These are phyloP conservation scores for Ciconia stormi DNA, from an alignment of 2,113 vertebrate genomes.

Conservation along the genomic window DNA sequence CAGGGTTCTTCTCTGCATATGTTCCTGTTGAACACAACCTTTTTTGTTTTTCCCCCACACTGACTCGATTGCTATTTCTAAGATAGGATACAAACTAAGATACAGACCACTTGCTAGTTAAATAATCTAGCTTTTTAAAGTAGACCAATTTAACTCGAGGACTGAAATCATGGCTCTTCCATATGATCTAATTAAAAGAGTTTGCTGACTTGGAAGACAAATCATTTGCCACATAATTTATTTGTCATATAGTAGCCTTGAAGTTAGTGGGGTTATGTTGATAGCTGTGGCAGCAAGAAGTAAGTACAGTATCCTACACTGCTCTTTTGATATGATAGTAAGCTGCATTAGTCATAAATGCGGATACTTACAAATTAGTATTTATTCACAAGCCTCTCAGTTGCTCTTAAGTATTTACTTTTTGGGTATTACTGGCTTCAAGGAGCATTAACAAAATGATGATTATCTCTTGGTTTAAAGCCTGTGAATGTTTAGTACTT, in stretches of 20 bases:
- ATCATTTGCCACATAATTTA: not conserved
- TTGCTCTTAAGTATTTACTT: constrained; percentile 23
- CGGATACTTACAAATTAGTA: not conserved
- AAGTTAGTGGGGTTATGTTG: not conserved
- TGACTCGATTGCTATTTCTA: not conserved
- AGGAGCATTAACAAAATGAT: not conserved
- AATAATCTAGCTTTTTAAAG: not conserved
- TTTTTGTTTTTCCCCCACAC: not conserved
- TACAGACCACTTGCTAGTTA: not conserved
- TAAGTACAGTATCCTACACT: not conserved
- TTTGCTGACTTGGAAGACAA: not conserved
- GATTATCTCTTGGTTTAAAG: constrained; percentile 11
- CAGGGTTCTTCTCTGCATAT: not conserved
- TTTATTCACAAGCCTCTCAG: constrained; percentile 7
- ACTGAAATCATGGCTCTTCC: not conserved
- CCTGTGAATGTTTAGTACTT: constrained; percentile 14
- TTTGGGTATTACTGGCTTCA: constrained; percentile 6
- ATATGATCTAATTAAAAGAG: not conserved
- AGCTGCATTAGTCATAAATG: not conserved
- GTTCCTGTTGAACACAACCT: not conserved
- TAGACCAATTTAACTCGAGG: not conserved
- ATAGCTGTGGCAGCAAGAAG: not conserved
- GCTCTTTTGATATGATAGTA: not conserved
- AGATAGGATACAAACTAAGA: not conserved
- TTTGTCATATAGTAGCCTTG: not conserved